phyloP scores from a whole-genome alignment of 2,113 vertebrate genomes.

The Chaetops frenatus region DNA sequence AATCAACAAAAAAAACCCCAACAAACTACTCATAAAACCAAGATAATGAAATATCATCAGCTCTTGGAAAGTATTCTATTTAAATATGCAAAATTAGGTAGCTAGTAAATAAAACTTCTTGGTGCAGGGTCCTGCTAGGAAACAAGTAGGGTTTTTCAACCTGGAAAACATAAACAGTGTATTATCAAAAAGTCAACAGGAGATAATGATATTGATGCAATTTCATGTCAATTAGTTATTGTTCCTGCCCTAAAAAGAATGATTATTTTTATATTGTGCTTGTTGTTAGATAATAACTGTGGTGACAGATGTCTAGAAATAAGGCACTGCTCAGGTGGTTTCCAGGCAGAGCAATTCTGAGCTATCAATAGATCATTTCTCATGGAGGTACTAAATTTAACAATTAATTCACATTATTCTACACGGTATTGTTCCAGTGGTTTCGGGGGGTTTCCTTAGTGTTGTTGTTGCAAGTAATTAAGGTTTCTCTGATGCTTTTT shows the following conservation, averaged over 20 bases:
- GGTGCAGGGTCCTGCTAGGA: background rate
- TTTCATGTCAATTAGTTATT: constrained; percentile 12
- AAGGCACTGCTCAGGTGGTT: constrained; percentile 18
- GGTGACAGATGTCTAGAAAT: constrained; percentile 37
- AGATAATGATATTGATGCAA: constrained; percentile 27
- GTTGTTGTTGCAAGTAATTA: background rate
- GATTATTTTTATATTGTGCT: constrained; percentile 30
- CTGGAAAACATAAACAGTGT: background rate
- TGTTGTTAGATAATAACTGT: constrained; percentile 40
- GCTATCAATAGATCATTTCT: background rate
- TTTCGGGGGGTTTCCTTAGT: background rate
- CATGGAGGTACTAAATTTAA: background rate
- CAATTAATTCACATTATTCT: background rate
- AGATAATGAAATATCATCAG: background rate
- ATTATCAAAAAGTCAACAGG: constrained; percentile 31
- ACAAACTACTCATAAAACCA: background rate
- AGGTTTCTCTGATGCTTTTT: background rate
- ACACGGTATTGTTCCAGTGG: background rate
- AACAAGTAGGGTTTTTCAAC: background rate
- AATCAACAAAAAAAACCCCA: background rate
- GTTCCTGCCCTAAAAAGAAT: background rate
- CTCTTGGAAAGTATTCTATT: background rate
- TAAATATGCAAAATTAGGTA: background rate
- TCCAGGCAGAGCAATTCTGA: constrained; percentile 3
- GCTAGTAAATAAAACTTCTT: background rate